Percentiles rank a stretch among this genome's conserved stretches.
phyloP scores from a whole-genome alignment of 1,140 invertebrate genomes.

The Epicauta chinensis region DNA sequence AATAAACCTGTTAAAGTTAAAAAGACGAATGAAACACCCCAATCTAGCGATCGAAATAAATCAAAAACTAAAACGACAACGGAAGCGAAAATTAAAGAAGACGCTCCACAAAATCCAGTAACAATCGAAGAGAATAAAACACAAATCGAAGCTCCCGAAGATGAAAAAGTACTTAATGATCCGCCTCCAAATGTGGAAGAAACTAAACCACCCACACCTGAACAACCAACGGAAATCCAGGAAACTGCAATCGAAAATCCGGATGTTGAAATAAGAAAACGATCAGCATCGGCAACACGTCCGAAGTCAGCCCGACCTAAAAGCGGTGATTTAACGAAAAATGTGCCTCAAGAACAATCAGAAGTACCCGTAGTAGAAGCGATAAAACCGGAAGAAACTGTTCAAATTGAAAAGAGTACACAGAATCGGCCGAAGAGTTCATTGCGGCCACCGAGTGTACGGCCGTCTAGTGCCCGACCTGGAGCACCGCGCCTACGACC shows the following conservation, averaged over 20 bases:
- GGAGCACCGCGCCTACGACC: constrained; percentile 63
- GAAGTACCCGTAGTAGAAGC: constrained; percentile 1
- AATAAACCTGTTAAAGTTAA: not conserved
- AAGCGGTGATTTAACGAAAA: constrained; percentile 26
- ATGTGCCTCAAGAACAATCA: constrained; percentile 25
- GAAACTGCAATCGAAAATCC: constrained; percentile 1
- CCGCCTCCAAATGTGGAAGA: not conserved
- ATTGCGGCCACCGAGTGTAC: constrained; percentile 56
- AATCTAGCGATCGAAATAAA: constrained; percentile 16
- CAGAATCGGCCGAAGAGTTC: constrained; percentile 45
- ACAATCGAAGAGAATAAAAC: constrained; percentile 5
- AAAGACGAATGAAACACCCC: constrained; percentile 11
- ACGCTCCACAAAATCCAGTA: constrained; percentile 1
- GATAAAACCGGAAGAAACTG: not conserved
- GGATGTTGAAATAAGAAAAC: constrained; percentile 6
- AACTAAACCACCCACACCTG: constrained; percentile 3
- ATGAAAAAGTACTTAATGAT: constrained; percentile 6
- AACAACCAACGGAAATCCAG: constrained; percentile 2
- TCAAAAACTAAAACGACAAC: not conserved
- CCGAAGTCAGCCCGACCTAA: constrained; percentile 27
- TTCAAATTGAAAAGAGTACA: constrained; percentile 6
- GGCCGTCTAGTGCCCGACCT: constrained; percentile 69
- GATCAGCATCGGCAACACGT: constrained; percentile 8
- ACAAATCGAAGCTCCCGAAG: constrained; percentile 5
- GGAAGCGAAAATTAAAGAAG: not conserved